Evolutionary conservation across 2,888 invertebrate genomes (phyloP).

Genomic region (Alentia gelatinosa): DNA sequence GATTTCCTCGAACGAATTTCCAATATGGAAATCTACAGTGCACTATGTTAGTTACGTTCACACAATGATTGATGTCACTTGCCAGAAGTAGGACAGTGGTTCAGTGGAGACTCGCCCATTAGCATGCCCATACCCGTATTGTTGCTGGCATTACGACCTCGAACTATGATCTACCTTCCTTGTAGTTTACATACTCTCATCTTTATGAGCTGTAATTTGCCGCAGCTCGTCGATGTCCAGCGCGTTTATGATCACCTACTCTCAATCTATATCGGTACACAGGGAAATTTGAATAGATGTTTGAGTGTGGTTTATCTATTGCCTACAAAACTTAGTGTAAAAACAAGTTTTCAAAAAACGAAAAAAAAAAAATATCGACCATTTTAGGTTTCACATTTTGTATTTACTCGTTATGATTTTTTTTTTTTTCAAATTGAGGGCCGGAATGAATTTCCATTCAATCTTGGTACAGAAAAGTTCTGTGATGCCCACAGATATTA

Average conservation of each 20-base stretch:
- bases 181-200: not conserved
- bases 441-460: not conserved
- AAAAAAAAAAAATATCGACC: not conserved
- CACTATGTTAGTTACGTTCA: no score
- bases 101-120: no score
- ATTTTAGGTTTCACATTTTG: not conserved
- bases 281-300: conserved; percentile 16
- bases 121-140: no score
- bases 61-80: not conserved
- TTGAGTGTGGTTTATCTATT: no score
- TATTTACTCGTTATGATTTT: not conserved
- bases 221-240: not conserved
- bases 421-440: not conserved
- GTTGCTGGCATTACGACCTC: not conserved
- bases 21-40: no score
- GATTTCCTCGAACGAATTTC: no score
- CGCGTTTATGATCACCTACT: not conserved
- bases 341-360: not conserved
- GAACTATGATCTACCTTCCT: not conserved
- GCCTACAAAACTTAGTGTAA: no score
- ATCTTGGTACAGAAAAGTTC: no score
- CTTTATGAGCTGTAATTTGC: not conserved
- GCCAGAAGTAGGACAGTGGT: not conserved
- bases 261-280: not conserved
- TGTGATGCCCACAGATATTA: no score